Evolutionary conservation across 2,113 vertebrate genomes (phyloP).

Genomic region (Proterorhinus semilunaris): DNA sequence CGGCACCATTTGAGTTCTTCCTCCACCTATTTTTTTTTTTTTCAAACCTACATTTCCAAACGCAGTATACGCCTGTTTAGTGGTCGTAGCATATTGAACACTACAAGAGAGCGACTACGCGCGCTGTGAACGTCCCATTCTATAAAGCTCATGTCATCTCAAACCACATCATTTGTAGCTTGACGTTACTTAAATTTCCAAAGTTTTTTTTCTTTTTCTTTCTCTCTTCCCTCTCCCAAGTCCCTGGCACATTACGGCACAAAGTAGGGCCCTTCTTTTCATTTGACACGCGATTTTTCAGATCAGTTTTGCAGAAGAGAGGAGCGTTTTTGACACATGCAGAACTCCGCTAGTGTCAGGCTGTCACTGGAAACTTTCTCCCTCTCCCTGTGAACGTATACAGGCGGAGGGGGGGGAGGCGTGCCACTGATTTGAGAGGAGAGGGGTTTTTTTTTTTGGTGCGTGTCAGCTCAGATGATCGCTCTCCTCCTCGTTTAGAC

Average conservation of each 20-base stretch:
- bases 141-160: not conserved
- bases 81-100: not conserved
- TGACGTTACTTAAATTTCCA: conserved; percentile 8
- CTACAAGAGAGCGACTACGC: not conserved
- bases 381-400: not conserved
- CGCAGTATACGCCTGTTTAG: not conserved
- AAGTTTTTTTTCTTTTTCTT: not conserved
- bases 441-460: not conserved
- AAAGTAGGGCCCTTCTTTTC: conserved; percentile 11
- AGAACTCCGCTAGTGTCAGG: conserved; percentile 7
- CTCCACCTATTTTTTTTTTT: too few relatives aligned
- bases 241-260: conserved; percentile 4
- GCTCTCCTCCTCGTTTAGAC: conserved; percentile 75
- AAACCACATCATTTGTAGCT: conserved; percentile 2
- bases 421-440: conserved; percentile 1
- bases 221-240: too few relatives aligned
- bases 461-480: conserved; percentile 75
- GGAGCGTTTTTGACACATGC: not conserved
- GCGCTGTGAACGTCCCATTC: not conserved
- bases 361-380: not conserved
- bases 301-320: not conserved
- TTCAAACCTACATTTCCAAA: not conserved
- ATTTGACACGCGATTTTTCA: not conserved
- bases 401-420: not conserved
- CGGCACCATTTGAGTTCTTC: too few relatives aligned